These are phyloP conservation scores for Sebastes iracundus DNA, from an alignment of 2,797 vertebrate genomes.

Conservation along the genomic window DNA sequence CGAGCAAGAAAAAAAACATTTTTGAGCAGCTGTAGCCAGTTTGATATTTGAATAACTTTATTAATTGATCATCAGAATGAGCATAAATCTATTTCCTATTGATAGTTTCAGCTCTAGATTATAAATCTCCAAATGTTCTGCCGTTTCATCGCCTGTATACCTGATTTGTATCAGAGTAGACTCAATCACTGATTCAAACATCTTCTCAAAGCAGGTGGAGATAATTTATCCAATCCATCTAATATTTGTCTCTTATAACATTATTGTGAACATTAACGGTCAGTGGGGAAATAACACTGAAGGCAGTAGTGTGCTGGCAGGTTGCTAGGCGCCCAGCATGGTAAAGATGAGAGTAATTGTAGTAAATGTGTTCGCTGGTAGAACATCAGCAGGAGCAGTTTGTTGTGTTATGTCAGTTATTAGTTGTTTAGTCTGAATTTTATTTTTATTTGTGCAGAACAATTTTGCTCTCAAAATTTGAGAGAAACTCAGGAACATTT, in stretches of 20 bases:
- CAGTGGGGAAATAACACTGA: slow-evolving; percentile 9
- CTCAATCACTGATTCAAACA: not conserved
- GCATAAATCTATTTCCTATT: not conserved
- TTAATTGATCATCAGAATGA: not conserved
- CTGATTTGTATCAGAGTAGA: not conserved
- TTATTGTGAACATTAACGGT: not conserved
- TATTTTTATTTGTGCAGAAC: not conserved
- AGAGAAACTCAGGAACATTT: not conserved
- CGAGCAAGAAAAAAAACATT: not conserved
- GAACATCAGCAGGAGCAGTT: not conserved
- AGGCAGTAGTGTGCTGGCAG: not conserved
- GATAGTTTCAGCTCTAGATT: not conserved
- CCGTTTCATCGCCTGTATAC: not conserved
- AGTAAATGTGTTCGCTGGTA: not conserved
- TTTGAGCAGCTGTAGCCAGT: not conserved
- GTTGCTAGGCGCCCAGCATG: not conserved
- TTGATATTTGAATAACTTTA: not conserved
- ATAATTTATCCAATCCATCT: not conserved
- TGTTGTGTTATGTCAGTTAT: not conserved
- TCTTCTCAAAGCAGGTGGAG: not conserved
- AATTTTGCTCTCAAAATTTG: not conserved
- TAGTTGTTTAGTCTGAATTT: not conserved
- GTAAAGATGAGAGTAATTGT: not conserved
- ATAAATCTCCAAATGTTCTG: not conserved
- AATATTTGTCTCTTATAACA: not conserved